Conservation (phyloP, 2,888 invertebrate genomes). For the Callimorpha dominula region DNA sequence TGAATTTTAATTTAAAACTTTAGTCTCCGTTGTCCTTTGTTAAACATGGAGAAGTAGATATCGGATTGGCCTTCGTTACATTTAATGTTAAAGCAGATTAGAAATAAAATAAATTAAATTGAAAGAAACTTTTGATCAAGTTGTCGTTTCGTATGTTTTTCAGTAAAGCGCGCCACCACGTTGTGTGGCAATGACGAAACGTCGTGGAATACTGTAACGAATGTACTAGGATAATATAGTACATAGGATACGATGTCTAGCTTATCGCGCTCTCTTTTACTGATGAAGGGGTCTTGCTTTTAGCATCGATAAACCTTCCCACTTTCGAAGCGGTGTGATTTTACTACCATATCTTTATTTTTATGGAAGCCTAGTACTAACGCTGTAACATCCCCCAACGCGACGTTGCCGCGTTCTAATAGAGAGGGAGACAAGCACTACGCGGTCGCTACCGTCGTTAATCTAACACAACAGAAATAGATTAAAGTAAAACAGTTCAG, state of each 20-base stretch:
- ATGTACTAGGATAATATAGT: not conserved
- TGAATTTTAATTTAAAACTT: too few species aligned
- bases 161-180: not conserved
- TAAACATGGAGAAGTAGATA: too few species aligned
- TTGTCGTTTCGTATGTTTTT: too few species aligned
- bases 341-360: not conserved
- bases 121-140: too few species aligned
- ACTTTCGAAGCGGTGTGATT: not conserved
- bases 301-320: not conserved
- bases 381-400: conserved; percentile 12
- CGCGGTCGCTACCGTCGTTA: not conserved
- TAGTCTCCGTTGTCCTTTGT: too few species aligned
- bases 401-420: not conserved
- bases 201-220: not conserved
- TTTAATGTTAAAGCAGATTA: too few species aligned
- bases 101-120: too few species aligned
- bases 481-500: too few species aligned
- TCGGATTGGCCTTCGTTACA: too few species aligned
- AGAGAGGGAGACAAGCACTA: too few species aligned
- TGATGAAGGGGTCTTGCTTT: not conserved
- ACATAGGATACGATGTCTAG: not conserved
- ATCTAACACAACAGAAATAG: too few species aligned
- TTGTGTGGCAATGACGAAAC: not conserved
- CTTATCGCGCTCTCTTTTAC: not conserved
- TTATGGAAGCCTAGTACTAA: conserved; percentile 25